Evolutionary conservation across 2,113 vertebrate genomes (phyloP), one percentile per base, ranked within the genome.

Genomic region (Turnix velox): DNA sequence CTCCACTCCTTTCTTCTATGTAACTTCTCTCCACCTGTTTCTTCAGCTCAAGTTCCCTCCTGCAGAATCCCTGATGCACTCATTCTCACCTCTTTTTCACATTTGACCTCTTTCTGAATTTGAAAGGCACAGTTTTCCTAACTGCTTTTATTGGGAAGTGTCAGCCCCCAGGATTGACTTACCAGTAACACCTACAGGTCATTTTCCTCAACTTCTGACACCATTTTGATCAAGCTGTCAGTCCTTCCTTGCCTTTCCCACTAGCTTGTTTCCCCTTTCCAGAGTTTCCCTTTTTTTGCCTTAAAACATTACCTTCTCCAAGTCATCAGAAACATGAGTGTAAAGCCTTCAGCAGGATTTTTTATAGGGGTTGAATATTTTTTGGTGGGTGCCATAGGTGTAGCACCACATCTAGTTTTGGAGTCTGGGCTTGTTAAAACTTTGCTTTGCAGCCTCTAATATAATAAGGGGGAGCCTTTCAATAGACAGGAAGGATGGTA

Each of bases 401-500:
- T 22, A 58, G 46, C 39, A 33, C 39, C 43, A 48, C 67, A 14
- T 42, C 45, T 69, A 37, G 31, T 35, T 68, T 51, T 5, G 2
- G 58, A 73, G 19, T 10, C 35, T 24, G 62, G 30, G 42, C 24
- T 78, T 5, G 1, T 68, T 61, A 42, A 78, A 80, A 57, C 18
- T 71, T 69, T 92, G 42, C 52, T 74, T 94, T 88, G 16, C 30
- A 73, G 42, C 45, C 61, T 57, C 48, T 82, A 57, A 35, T 59
- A 63, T 43, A 93, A 37, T 78, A 31, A 88, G 28, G 40, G 43
- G 11, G 81, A 91, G 39, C 17, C 58, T 92, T 85, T 87, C 87
- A 91, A 83, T 87, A 87, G 87, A 85, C 87, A 93, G 95, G 91
- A 95, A 94, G 54, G 84, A 89, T 95, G 92, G 84, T 91, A 89